These are phyloP conservation scores for Hydrozoanthus tunicans DNA, from an alignment of 64 coral and sea anemone species.

Conservation along the genomic window DNA sequence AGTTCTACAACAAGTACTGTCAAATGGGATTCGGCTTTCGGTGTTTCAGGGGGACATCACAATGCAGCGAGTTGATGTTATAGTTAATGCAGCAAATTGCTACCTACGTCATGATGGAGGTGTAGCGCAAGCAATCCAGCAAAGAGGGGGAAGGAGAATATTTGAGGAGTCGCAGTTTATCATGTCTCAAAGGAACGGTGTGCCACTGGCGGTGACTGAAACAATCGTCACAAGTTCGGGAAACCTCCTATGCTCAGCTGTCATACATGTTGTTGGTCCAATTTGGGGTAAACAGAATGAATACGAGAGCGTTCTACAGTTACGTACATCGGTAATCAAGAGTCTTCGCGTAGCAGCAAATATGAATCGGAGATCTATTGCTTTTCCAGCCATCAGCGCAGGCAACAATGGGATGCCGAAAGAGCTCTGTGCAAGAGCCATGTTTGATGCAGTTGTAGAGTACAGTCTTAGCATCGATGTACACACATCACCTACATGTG, in stretches of 20 bases:
- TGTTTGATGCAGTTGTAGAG: constrained; percentile 54
- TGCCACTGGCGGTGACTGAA: not conserved
- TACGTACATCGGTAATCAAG: not conserved
- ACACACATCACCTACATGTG: not conserved
- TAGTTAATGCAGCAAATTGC: constrained; percentile 2
- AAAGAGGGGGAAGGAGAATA: not conserved
- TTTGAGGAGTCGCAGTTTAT: not conserved
- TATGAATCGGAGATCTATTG: constrained; percentile 30
- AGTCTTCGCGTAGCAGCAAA: constrained; percentile 1
- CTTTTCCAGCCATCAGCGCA: constrained; percentile 71
- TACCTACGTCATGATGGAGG: not conserved
- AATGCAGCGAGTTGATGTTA: not conserved
- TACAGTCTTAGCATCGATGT: constrained; percentile 5
- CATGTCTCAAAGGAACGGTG: not conserved
- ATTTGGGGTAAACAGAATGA: not conserved
- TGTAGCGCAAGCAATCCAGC: not conserved
- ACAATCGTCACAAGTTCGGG: not conserved
- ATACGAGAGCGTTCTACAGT: not conserved
- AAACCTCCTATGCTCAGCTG: not conserved
- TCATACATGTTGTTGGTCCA: not conserved
- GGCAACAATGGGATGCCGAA: constrained; percentile 65
- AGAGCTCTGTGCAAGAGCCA: constrained; percentile 53
- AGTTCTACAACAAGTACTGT: not conserved
- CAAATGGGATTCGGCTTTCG: not conserved
- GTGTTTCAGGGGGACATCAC: not conserved